Base-by-base conservation (phyloP, 2,797 vertebrate species). In the Gobionotothen gibberifrons region DNA sequence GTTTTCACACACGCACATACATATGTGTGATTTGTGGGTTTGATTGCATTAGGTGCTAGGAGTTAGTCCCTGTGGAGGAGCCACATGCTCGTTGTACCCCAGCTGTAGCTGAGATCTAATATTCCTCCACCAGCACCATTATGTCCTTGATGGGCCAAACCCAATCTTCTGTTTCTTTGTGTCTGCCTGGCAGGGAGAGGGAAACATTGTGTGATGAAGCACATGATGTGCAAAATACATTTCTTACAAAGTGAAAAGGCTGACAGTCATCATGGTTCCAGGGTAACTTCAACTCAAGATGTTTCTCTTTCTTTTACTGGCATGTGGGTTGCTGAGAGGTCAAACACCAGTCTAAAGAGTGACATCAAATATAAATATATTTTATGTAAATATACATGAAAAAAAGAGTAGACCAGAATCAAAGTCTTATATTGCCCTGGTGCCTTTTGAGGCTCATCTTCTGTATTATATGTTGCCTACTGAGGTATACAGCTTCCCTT, bases 31-130 rank as follows among this genome's bases (percentile, higher is more conserved):
- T 92, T 87, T 88, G 83, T 85, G 77, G 78, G 74, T 71, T 65
- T 93, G 92, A 94, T 94, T 94, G 92, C 90, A 92, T 94, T 93
- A 93, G 89, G 84, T 90, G 83, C 78, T 75, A 82, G 85, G 85
- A 90, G 84, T 90, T 81, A 49, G 83, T 91, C 91, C 92, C 93
- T 83, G 78, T 77, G 87, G 92, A 92, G 92, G 85, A 87, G 81
- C 82, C 84, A 80, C 87, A 84, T 89, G 90, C 81, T 90, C 69
- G 59, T 84, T 89, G 90, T 89, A 90, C 83, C 89, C 86, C 93
- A 94, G 92, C 93, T 93, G 93, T 89, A 92, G 91, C 88, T 58
- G 58, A 88, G 90, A 92, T 94, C 93, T 94, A 93, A 95, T 94
- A 94, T 93, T 80, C 78, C 61, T 87, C 82, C 87, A 87, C 72